Evolutionary conservation across 2,113 vertebrate species (phyloP).

Genomic region (Hoplias malabaricus): DNA sequence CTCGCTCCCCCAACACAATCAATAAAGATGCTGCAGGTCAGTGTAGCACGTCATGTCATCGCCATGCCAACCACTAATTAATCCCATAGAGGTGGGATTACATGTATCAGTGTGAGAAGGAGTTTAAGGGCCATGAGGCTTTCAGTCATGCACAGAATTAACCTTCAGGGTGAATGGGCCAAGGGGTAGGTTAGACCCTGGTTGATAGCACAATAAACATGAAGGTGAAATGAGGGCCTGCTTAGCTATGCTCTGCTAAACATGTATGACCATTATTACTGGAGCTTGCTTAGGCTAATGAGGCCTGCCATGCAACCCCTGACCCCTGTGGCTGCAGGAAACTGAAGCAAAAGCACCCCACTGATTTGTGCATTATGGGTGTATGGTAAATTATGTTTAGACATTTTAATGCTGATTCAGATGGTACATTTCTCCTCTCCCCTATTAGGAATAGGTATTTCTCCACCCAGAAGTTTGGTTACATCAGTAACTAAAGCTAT

Average conservation of each 20-base stretch:
- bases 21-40: conserved; percentile 46
- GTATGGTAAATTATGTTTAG: not conserved
- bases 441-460: not conserved
- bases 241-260: conserved; percentile 21
- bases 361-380: conserved; percentile 30
- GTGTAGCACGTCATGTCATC: conserved; percentile 16
- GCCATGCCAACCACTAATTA: conserved; percentile 60
- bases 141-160: conserved; percentile 36
- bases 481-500: too few relatives aligned
- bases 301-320: conserved; percentile 52
- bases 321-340: conserved; percentile 58
- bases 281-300: conserved; percentile 58
- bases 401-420: not conserved
- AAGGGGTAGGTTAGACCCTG: not conserved
- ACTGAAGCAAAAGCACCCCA: conserved; percentile 51
- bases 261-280: conserved; percentile 53
- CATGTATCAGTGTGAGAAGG: conserved; percentile 29
- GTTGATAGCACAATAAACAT: conserved; percentile 25
- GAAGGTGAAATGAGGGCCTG: conserved; percentile 45
- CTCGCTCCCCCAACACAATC: conserved; percentile 1
- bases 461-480: too few relatives aligned
- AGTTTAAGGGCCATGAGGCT: conserved; percentile 33
- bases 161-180: conserved; percentile 8
- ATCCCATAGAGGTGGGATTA: conserved; percentile 54
- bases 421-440: not conserved